Percentiles rank a stretch among this genome's conserved stretches.
Conservation (phyloP, 2,113 vertebrate species). For the Crotophaga sulcirostris region DNA sequence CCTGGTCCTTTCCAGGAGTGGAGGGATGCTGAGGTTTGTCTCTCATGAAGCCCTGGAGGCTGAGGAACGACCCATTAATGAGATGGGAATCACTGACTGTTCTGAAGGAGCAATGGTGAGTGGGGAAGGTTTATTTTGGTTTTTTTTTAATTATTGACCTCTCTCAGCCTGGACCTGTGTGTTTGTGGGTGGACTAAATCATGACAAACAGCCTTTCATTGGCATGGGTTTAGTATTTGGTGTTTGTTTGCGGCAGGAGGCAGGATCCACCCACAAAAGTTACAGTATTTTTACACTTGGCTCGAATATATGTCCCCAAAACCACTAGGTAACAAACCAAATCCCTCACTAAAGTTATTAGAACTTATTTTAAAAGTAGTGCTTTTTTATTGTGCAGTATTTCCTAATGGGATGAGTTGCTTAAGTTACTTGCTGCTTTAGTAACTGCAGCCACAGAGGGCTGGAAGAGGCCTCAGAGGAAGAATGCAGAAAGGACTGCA, state of each 20-base stretch:
- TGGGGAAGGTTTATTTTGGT: background rate
- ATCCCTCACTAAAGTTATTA: background rate
- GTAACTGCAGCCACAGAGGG: background rate
- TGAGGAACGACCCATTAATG: background rate
- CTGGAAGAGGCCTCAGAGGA: background rate
- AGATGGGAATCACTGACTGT: background rate
- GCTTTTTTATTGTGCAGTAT: background rate
- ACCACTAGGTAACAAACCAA: background rate
- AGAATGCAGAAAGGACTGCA: background rate
- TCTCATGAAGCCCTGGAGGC: background rate
- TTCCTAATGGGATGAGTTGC: background rate
- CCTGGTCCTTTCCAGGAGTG: background rate
- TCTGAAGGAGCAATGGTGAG: background rate
- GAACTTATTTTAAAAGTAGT: background rate
- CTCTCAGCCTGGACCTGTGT: background rate
- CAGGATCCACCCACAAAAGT: background rate
- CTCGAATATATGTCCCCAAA: background rate
- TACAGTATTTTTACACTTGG: background rate
- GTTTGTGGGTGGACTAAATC: background rate
- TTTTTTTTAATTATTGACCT: background rate
- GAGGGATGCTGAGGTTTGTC: background rate
- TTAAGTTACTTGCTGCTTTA: background rate
- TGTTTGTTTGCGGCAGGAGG: background rate
- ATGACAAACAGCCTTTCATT: background rate
- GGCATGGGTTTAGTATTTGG: background rate